phyloP scores from a whole-genome alignment of 2,113 vertebrate genomes.

The Nettapus auritus region DNA sequence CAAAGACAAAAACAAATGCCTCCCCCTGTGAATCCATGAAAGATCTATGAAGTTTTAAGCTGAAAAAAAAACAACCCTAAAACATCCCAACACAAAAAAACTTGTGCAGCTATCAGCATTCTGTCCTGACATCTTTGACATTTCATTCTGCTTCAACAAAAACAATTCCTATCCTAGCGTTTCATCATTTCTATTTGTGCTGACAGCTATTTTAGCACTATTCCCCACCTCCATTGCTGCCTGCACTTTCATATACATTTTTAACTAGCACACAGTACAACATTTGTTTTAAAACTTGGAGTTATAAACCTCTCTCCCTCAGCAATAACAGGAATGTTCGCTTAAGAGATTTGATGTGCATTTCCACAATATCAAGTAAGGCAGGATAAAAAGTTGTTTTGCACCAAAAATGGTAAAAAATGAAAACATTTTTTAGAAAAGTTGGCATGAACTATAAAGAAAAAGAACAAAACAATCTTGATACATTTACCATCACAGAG shows the following conservation, averaged over 20 bases:
- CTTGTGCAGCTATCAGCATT: background rate
- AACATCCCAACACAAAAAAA: background rate
- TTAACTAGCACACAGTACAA: background rate
- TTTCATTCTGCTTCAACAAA: background rate
- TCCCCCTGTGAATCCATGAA: background rate
- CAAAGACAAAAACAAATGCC: fast-evolving
- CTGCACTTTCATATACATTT: background rate
- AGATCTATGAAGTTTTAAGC: background rate
- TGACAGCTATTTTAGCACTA: background rate
- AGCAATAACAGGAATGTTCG: background rate
- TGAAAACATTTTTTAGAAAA: background rate
- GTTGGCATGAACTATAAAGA: background rate
- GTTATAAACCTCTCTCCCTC: background rate
- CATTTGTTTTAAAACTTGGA: background rate
- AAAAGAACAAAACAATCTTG: background rate
- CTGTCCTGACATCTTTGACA: background rate
- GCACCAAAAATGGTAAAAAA: background rate
- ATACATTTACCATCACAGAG: background rate
- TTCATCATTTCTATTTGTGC: background rate
- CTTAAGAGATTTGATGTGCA: background rate
- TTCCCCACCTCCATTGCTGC: background rate
- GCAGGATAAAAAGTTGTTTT: background rate
- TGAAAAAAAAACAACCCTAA: background rate
- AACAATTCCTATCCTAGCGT: background rate
- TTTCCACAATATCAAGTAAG: background rate